Evolutionary conservation across 2,888 invertebrate genomes (phyloP).

Genomic region (Rhamnusium bicolor): DNA sequence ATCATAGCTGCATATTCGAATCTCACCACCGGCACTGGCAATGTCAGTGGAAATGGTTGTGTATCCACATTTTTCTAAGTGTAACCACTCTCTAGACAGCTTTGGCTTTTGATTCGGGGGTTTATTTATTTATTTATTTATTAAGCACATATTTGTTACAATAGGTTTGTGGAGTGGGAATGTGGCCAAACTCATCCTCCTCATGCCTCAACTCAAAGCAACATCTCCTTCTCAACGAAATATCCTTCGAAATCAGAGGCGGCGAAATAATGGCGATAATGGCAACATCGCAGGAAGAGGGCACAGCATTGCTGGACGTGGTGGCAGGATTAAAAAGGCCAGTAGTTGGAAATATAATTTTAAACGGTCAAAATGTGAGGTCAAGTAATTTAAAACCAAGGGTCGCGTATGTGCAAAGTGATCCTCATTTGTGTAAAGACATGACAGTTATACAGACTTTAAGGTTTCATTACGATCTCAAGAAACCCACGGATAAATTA

Average conservation of each 20-base stretch:
- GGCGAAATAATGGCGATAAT: conserved; percentile 93
- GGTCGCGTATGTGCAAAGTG: conserved; percentile 83
- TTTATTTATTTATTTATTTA: too few relatives aligned
- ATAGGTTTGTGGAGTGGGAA: conserved; percentile 60
- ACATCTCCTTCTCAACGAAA: conserved; percentile 73
- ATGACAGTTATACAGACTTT: conserved; percentile 94
- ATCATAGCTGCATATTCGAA: too few relatives aligned
- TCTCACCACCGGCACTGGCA: too few relatives aligned
- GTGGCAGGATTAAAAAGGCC: conserved; percentile 81
- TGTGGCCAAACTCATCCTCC: conserved; percentile 56
- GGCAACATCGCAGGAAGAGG: conserved; percentile 91
- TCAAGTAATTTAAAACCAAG: conserved; percentile 80
- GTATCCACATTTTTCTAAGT: too few relatives aligned
- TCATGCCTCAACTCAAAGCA: conserved; percentile 60
- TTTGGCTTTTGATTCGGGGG: too few relatives aligned
- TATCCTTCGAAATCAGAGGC: conserved; percentile 91
- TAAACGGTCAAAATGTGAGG: conserved; percentile 89
- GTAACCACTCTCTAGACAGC: too few relatives aligned
- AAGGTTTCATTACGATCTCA: conserved; percentile 85
- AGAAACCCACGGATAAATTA: conserved; percentile 76
- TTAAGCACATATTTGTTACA: conserved; percentile 15
- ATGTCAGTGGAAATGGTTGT: too few relatives aligned
- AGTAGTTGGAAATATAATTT: conserved; percentile 83
- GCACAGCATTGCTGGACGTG: conserved; percentile 88
- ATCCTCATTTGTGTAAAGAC: conserved; percentile 85